These are phyloP conservation scores for Spodoptera littoralis DNA, from an alignment of 2,888 invertebrate species.

Conservation along the genomic window DNA sequence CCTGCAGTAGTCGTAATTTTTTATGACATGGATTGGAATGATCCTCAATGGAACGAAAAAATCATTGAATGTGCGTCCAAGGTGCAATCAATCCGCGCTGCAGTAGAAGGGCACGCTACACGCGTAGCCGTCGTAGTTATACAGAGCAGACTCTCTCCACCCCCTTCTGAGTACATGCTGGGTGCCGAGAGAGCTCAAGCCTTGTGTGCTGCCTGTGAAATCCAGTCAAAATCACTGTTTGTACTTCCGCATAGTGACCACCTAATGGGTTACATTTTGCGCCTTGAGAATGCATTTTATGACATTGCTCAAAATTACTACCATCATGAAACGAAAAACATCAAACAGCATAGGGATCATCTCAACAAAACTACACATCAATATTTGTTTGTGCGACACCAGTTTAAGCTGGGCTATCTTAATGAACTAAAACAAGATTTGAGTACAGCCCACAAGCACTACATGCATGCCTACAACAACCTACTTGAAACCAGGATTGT, in stretches of 20 bases:
- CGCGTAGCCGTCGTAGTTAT: slow-evolving; percentile 96
- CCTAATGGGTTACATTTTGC: slow-evolving; percentile 92
- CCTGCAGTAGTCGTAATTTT: slow-evolving; percentile 98
- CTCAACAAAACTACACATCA: slow-evolving; percentile 97
- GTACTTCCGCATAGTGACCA: slow-evolving; percentile 97
- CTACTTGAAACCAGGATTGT: slow-evolving; percentile 95
- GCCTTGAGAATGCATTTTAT: slow-evolving; percentile 97
- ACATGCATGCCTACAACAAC: slow-evolving; percentile 96
- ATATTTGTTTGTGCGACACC: slow-evolving; percentile 97
- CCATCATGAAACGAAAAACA: slow-evolving; percentile 94
- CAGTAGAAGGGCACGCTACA: slow-evolving; percentile 92
- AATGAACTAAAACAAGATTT: slow-evolving; percentile 97
- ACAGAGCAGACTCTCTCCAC: slow-evolving; percentile 94
- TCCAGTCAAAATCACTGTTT: slow-evolving; percentile 97
- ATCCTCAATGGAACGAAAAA: slow-evolving; percentile 97
- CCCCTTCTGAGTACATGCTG: slow-evolving; percentile 94
- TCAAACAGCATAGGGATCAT: slow-evolving; percentile 96
- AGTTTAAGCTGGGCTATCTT: slow-evolving; percentile 98
- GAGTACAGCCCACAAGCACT: slow-evolving; percentile 95
- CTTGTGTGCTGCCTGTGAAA: slow-evolving; percentile 96
- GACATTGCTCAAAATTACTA: slow-evolving; percentile 98
- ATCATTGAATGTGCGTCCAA: slow-evolving; percentile 97
- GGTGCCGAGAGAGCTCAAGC: slow-evolving; percentile 97
- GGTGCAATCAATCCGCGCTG: slow-evolving; percentile 94
- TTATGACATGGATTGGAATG: slow-evolving; percentile 99